Evolutionary conservation across 2,797 vertebrate genomes (phyloP).

Genomic region (Cygnus olor): DNA sequence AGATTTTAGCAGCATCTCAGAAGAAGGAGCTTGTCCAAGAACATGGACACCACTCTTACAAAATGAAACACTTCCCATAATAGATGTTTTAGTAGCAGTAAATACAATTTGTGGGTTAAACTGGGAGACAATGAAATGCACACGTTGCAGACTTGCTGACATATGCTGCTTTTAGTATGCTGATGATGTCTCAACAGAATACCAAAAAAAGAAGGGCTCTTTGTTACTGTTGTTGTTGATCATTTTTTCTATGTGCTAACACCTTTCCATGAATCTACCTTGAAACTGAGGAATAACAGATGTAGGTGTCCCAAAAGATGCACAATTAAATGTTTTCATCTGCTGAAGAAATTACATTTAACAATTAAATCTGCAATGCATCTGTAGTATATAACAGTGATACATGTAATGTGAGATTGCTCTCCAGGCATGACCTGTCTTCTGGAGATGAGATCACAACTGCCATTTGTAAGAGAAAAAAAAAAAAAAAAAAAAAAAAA

Average conservation of each 20-base stretch:
- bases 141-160: background rate
- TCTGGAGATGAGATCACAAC: background rate
- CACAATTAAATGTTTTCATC: background rate
- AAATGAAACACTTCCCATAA: background rate
- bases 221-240: background rate
- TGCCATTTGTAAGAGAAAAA: background rate
- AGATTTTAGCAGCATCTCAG: background rate
- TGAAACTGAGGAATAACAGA: background rate
- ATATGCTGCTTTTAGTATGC: background rate
- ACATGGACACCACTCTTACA: background rate
- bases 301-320: background rate
- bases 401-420: background rate
- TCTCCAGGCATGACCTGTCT: background rate
- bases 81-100: background rate
- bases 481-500: background rate
- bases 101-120: background rate
- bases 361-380: background rate
- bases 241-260: background rate
- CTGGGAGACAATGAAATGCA: background rate
- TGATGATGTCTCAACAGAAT: background rate
- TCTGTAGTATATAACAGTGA: background rate
- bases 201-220: fast-evolving
- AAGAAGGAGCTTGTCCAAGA: background rate
- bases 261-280: background rate
- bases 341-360: background rate